Evolutionary conservation across 2,113 vertebrate species (phyloP), one percentile per base, ranked within the genome.

Genomic region (Mixornis gularis): DNA sequence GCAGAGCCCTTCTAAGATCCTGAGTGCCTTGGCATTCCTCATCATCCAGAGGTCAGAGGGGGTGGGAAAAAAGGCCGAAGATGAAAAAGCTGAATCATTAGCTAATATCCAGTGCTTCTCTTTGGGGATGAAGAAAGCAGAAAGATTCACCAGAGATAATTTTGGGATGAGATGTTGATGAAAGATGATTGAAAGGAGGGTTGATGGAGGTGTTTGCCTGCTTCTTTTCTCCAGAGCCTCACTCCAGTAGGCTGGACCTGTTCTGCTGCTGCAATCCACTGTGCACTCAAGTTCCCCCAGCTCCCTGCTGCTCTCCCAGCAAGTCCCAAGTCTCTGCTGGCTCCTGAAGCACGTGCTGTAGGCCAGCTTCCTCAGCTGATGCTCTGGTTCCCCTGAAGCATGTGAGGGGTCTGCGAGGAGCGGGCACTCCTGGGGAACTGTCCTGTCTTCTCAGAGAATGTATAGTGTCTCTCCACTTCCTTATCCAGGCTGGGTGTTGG

Each of bases 341-440:
- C 64, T 95, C 52, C 82, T 92, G 94, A 95, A 88, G 82, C 79
- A 40, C 27, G 12, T 0, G 2, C 83, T 93, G 79, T 71, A 80
- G 90, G 71, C 90, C 93, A 85, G 64, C 90, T 91, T 77, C 48
- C 65, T 68, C 79, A 73, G 60, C 88, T 94, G 92, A 52, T 87
- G 68, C 85, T 90, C 95, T 94, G 79, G 38, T 58, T 92, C 65
- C 94, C 93, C 83, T 95, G 88, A 94, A 92, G 93, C 94, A 94
- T 95, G 90, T 26, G 72, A 95, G 94, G 89, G 92, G 55, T 95
- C 94, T 94, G 82, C 10, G 0, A 87, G 79, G 87, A 73, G 41
- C 8, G 78, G 85, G 94, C 71, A 2, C 71, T 85, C 77, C 66
- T 89, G 81, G 70, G 89, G 22, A 92, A 14, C 69, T 92, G 63